Percentiles rank a stretch among this genome's conserved stretches.
phyloP scores from a whole-genome alignment of 2,888 invertebrate genomes.

The Caenorhabditis angaria region DNA sequence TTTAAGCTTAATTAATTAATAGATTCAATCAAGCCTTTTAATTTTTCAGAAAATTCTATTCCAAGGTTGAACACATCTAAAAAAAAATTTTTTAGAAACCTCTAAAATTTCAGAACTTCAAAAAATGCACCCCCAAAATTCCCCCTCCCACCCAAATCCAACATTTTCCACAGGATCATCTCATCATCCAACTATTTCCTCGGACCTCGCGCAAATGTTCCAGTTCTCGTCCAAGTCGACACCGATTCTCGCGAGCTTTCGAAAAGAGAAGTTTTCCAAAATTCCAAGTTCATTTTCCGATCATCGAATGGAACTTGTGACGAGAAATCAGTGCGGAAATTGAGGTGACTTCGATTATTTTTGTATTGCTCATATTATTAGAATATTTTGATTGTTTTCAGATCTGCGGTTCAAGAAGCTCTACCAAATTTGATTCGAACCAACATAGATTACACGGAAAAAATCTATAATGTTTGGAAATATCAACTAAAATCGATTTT shows the following conservation, averaged over 20 bases:
- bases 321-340: too few relatives aligned
- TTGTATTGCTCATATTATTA: too few relatives aligned
- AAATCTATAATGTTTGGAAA: neutral
- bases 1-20: too few relatives aligned
- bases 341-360: too few relatives aligned
- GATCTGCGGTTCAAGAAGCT: too few relatives aligned
- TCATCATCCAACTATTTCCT: constrained; percentile 52
- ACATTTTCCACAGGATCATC: constrained; percentile 30
- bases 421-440: neutral
- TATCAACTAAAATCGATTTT: neutral
- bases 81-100: too few relatives aligned
- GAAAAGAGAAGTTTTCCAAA: constrained; percentile 48
- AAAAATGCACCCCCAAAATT: too few relatives aligned
- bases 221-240: constrained; percentile 50
- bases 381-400: neutral
- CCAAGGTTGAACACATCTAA: too few relatives aligned
- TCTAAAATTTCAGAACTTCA: too few relatives aligned
- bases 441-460: neutral
- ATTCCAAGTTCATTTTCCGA: constrained; percentile 45
- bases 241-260: constrained; percentile 17
- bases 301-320: constrained; percentile 42
- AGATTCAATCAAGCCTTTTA: too few relatives aligned
- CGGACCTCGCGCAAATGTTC: constrained; percentile 40
- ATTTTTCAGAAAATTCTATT: constrained; percentile 7
- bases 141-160: too few relatives aligned